These are phyloP conservation scores for Ophthalmolycus amberensis DNA, from an alignment of 2,113 vertebrate species.

Conservation along the genomic window DNA sequence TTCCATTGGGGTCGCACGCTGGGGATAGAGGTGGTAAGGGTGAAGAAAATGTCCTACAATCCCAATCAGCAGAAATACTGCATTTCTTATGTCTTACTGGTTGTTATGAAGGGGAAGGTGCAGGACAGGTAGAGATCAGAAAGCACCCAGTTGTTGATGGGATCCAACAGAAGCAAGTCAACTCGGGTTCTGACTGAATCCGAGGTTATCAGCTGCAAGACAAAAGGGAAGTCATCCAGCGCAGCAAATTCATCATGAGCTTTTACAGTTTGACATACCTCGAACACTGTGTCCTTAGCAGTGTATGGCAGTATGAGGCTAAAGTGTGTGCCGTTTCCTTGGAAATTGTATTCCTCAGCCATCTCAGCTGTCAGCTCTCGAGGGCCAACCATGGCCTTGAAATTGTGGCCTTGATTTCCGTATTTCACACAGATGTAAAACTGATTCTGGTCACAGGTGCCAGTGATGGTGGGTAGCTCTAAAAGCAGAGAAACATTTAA, in stretches of 20 bases:
- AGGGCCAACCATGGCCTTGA: too few relatives aligned
- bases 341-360: too few relatives aligned
- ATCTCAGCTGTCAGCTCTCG: too few relatives aligned
- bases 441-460: conserved; percentile 34
- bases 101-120: conserved; percentile 73
- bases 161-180: conserved; percentile 65
- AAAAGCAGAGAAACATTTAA: rapidly evolving
- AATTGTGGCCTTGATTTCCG: too few relatives aligned
- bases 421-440: too few relatives aligned
- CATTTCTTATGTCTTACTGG: conserved; percentile 53
- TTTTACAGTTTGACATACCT: too few relatives aligned
- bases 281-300: too few relatives aligned
- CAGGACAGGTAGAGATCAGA: conserved; percentile 78
- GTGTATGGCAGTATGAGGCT: too few relatives aligned
- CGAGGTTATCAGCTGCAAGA: conserved; percentile 52
- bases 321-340: too few relatives aligned
- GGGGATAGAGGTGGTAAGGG: neutral
- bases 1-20: conserved; percentile 67
- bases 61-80: neutral
- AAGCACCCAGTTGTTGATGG: conserved; percentile 64
- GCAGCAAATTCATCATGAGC: too few relatives aligned
- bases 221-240: neutral
- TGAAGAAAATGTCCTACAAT: neutral
- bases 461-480: conserved; percentile 72
- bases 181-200: conserved; percentile 70